These are phyloP conservation scores for Fragum fragum DNA, from an alignment of 2,888 invertebrate species.

Conservation along the genomic window DNA sequence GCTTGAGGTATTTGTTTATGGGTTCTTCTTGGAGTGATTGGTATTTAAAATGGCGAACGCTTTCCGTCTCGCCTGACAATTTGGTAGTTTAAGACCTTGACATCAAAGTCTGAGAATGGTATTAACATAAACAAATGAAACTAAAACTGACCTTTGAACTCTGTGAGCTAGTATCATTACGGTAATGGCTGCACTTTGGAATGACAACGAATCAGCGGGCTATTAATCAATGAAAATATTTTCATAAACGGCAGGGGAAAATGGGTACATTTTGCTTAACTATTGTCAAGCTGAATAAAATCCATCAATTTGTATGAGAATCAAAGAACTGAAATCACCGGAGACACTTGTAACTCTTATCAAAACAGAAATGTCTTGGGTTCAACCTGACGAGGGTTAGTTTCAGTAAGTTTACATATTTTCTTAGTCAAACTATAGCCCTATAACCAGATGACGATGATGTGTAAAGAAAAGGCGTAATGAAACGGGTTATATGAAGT, in stretches of 20 bases:
- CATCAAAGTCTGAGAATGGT: slow-evolving; percentile 51
- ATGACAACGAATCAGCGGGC: slow-evolving; percentile 56
- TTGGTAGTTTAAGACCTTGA: slow-evolving; percentile 38
- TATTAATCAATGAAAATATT: slow-evolving; percentile 51
- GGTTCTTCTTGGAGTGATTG: slow-evolving; percentile 27
- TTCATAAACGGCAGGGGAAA: not conserved
- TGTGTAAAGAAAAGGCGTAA: no score
- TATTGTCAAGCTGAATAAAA: no score
- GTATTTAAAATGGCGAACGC: slow-evolving; percentile 46
- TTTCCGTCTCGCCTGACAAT: slow-evolving; percentile 35
- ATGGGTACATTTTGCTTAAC: not conserved
- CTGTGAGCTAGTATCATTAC: slow-evolving; percentile 28
- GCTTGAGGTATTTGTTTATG: slow-evolving; percentile 47
- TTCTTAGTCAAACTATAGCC: no score
- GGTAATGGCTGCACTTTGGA: slow-evolving; percentile 54
- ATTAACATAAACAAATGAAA: slow-evolving; percentile 51
- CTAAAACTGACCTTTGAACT: slow-evolving; percentile 62
- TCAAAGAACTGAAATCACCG: no score
- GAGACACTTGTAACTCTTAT: no score
- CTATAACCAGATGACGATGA: no score
- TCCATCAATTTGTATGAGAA: no score
- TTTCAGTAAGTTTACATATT: no score
- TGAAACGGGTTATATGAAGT: no score
- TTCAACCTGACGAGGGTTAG: no score
- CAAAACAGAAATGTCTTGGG: no score